These are phyloP conservation scores for Vanessa atalanta DNA, from an alignment of 1,140 invertebrate genomes.

Conservation along the genomic window DNA sequence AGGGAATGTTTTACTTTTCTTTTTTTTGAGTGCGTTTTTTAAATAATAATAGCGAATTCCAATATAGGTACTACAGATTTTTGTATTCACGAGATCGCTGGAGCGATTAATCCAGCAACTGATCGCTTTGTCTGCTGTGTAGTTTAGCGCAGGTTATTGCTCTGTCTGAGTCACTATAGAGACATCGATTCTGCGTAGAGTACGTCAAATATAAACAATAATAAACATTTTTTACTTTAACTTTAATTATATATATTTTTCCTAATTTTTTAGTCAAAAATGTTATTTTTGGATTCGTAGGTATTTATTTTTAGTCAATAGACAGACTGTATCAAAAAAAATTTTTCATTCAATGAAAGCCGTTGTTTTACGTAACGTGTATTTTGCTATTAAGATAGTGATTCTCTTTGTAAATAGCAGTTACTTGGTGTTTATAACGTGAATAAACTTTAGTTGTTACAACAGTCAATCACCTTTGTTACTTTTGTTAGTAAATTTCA, in stretches of 20 bases:
- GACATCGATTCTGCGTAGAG: slow-evolving; percentile 34
- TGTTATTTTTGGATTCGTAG: too few relatives aligned
- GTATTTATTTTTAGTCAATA: too few relatives aligned
- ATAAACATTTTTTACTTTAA: not conserved
- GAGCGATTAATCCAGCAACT: slow-evolving; percentile 48
- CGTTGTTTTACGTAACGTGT: too few relatives aligned
- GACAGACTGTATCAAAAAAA: too few relatives aligned
- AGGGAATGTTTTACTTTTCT: not conserved
- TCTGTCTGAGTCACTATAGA: slow-evolving; percentile 40
- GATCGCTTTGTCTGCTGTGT: slow-evolving; percentile 49
- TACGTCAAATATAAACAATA: slow-evolving; percentile 14
- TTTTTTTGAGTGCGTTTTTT: not conserved
- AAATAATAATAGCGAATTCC: not conserved
- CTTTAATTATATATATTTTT: too few relatives aligned
- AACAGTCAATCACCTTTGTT: slow-evolving; percentile 35
- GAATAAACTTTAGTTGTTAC: not conserved
- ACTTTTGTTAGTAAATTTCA: slow-evolving; percentile 14
- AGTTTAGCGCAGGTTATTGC: slow-evolving; percentile 42
- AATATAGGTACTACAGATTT: not conserved
- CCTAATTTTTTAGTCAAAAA: too few relatives aligned
- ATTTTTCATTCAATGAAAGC: too few relatives aligned
- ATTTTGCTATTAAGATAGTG: too few relatives aligned
- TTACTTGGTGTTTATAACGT: not conserved
- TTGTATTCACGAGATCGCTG: slow-evolving; percentile 14
- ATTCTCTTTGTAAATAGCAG: too few relatives aligned